phyloP scores from a whole-genome alignment of 2,888 invertebrate genomes.

The Helobdella robusta region DNA sequence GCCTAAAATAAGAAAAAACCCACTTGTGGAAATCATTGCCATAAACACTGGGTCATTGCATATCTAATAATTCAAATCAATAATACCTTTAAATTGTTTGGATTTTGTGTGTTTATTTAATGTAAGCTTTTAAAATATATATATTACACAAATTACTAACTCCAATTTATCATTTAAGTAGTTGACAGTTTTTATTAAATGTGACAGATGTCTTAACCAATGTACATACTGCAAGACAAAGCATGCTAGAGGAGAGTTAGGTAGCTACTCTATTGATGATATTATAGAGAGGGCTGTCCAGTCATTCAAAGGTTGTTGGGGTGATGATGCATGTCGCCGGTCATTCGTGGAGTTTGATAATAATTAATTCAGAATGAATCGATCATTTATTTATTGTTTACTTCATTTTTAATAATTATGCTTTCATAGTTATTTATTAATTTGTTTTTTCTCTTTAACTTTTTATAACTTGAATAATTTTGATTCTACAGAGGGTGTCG shows the following conservation, averaged over 20 bases:
- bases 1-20: conserved; percentile 90
- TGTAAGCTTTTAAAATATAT: too few relatives aligned
- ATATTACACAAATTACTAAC: too few relatives aligned
- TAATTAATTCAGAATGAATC: too few relatives aligned
- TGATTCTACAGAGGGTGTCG: conserved; percentile 70
- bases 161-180: too few relatives aligned
- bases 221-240: conserved; percentile 98
- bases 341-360: too few relatives aligned
- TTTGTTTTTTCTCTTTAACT: not conserved
- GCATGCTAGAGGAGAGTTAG: conserved; percentile 90
- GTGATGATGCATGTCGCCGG: too few relatives aligned
- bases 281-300: conserved; percentile 76
- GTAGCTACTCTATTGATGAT: conserved; percentile 79
- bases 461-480: not conserved
- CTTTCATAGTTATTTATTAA: not conserved
- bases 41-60: conserved; percentile 75
- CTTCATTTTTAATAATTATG: too few relatives aligned
- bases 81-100: too few relatives aligned
- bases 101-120: too few relatives aligned
- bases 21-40: conserved; percentile 88
- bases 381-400: too few relatives aligned
- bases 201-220: conserved; percentile 75
- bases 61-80: too few relatives aligned
- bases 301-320: conserved; percentile 60
- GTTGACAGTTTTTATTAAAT: too few relatives aligned